Conservation (phyloP, 2,888 invertebrate genomes). For the Eulithis prunata region DNA sequence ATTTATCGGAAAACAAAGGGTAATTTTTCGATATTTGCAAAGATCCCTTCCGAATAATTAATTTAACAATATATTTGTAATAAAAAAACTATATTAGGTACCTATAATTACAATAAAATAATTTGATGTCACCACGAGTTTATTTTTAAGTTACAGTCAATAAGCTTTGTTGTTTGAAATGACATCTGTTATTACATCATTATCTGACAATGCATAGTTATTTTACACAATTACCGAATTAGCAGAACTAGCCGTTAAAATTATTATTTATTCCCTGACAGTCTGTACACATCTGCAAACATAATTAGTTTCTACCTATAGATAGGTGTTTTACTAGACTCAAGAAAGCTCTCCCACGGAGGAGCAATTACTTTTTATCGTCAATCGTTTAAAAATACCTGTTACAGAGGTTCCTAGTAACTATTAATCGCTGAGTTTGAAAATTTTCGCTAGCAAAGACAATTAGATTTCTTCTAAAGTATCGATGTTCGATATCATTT, state of each 20-base stretch:
- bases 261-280: conserved; percentile 3
- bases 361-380: conserved; percentile 16
- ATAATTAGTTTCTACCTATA: conserved; percentile 3
- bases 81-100: too few species aligned
- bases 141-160: background rate
- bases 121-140: too few species aligned
- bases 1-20: too few species aligned
- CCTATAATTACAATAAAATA: too few species aligned
- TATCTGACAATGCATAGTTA: background rate
- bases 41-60: too few species aligned
- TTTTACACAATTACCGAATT: background rate
- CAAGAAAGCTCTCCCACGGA: conserved; percentile 23
- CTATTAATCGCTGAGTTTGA: background rate
- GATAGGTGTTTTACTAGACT: conserved; percentile 12
- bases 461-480: background rate
- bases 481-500: too few species aligned
- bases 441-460: conserved; percentile 1
- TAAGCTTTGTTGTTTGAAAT: background rate
- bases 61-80: too few species aligned
- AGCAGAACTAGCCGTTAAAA: background rate
- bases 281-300: conserved; percentile 13
- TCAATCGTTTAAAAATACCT: conserved; percentile 21
- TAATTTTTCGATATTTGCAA: too few species aligned
- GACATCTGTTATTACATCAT: conserved; percentile 1
- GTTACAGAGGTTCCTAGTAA: conserved; percentile 2